Conservation (phyloP, 2,888 invertebrate genomes). For the Drosophila pseudotakahashii region DNA sequence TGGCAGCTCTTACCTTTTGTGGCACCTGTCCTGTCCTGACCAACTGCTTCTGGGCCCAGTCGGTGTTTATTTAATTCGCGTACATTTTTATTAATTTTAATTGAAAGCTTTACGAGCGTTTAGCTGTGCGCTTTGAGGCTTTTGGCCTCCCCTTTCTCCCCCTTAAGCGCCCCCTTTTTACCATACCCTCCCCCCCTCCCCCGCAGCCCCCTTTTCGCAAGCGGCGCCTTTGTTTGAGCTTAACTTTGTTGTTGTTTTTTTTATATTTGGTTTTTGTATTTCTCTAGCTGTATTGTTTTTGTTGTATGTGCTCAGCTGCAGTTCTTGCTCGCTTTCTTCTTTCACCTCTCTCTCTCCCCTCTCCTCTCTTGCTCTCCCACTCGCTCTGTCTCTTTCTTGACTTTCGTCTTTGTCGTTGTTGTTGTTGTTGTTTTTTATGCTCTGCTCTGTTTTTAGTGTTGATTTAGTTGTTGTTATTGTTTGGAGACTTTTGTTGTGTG, state of each 20-base stretch:
- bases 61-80: conserved; percentile 75
- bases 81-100: conserved; percentile 79
- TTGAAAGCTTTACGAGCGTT: conserved; percentile 76
- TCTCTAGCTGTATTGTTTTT: conserved; percentile 12
- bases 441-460: conserved; percentile 41
- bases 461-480: conserved; percentile 50
- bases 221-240: conserved; percentile 67
- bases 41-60: conserved; percentile 17
- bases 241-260: conserved; percentile 39
- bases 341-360: not conserved
- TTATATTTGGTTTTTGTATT: conserved; percentile 6
- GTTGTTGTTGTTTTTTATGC: conserved; percentile 16
- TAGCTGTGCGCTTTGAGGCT: conserved; percentile 36
- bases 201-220: not conserved
- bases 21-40: conserved; percentile 10
- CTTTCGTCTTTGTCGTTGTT: conserved; percentile 6
- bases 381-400: not conserved
- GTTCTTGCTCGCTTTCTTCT: not conserved
- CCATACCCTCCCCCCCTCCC: no score
- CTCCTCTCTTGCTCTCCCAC: not conserved
- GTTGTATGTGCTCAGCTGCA: conserved; percentile 24
- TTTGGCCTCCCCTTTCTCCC: conserved; percentile 4
- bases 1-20: no score
- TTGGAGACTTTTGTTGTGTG: conserved; percentile 41
- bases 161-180: no score